These are phyloP conservation scores for Orestias chungarensis DNA, from an alignment of 2,797 vertebrate species.

Conservation along the genomic window DNA sequence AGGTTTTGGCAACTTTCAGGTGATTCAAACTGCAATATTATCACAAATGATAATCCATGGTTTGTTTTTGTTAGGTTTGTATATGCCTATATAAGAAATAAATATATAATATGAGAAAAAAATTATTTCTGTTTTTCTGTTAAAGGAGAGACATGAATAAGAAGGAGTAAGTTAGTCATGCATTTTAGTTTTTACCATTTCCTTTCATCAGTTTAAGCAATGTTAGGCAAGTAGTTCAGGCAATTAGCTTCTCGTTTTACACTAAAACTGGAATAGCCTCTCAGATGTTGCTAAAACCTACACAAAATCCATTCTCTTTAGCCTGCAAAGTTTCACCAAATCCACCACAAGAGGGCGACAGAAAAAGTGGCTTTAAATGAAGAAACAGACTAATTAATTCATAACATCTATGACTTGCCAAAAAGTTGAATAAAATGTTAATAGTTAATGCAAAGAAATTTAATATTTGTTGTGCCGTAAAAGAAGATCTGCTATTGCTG, in stretches of 20 bases:
- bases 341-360: conserved; percentile 34
- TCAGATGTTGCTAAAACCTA: not conserved
- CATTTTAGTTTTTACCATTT: no score
- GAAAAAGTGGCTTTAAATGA: not conserved
- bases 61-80: no score
- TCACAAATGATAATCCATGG: not conserved
- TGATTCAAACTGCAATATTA: not conserved
- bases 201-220: no score
- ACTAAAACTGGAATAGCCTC: not conserved
- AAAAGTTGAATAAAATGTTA: no score
- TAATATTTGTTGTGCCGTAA: not conserved
- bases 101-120: not conserved
- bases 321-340: conserved; percentile 1
- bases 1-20: not conserved
- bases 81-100: not conserved
- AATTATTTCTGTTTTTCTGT: not conserved
- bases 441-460: not conserved
- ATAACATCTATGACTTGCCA: not conserved
- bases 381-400: not conserved
- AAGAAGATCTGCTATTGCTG: no score
- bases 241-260: not conserved
- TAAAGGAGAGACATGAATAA: not conserved
- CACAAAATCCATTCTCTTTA: not conserved
- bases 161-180: not conserved
- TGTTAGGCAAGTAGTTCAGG: no score